A percentile compares a stretch with the other conserved stretches of the same genome.
Conservation (phyloP, 2,888 invertebrate species). For the Acanthococcus lagerstroemiae region DNA sequence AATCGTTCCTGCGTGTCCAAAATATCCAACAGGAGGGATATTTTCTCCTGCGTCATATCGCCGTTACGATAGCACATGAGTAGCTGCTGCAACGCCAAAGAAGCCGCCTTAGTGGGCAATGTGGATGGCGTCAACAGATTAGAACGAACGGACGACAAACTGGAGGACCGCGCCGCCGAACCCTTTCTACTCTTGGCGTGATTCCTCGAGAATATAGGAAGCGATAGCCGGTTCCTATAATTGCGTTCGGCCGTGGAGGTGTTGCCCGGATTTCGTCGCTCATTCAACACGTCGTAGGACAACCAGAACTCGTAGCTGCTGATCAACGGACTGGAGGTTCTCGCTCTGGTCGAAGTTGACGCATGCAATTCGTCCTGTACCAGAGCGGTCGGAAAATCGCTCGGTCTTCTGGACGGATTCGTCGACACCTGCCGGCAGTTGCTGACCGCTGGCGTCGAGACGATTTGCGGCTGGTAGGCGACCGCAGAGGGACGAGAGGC, state of each 20-base stretch:
- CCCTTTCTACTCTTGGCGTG: not conserved
- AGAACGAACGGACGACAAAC: conserved; percentile 43
- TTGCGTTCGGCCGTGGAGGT: not conserved
- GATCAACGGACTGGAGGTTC: not conserved
- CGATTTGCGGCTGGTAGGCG: conserved; percentile 40
- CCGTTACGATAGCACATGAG: conserved; percentile 60
- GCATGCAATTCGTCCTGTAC: not conserved
- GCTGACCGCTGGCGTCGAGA: conserved; percentile 38
- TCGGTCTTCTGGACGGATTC: conserved; percentile 29
- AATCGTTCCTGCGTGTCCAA: conserved; percentile 71
- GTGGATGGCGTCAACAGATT: conserved; percentile 33
- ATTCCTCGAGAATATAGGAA: conserved; percentile 41
- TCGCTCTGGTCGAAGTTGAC: not conserved
- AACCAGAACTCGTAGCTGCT: not conserved
- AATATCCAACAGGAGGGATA: conserved; percentile 69
- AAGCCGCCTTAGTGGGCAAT: conserved; percentile 40
- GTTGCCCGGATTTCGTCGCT: not conserved
- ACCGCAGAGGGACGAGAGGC: not conserved
- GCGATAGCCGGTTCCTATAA: conserved; percentile 43
- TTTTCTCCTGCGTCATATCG: conserved; percentile 65
- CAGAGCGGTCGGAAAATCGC: conserved; percentile 4
- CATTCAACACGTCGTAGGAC: conserved; percentile 9
- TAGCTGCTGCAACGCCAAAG: conserved; percentile 56
- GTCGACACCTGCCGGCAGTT: conserved; percentile 32
- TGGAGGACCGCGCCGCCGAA: conserved; percentile 13